phyloP scores from a whole-genome alignment of 2,797 vertebrate species.

The Acomys russatus region DNA sequence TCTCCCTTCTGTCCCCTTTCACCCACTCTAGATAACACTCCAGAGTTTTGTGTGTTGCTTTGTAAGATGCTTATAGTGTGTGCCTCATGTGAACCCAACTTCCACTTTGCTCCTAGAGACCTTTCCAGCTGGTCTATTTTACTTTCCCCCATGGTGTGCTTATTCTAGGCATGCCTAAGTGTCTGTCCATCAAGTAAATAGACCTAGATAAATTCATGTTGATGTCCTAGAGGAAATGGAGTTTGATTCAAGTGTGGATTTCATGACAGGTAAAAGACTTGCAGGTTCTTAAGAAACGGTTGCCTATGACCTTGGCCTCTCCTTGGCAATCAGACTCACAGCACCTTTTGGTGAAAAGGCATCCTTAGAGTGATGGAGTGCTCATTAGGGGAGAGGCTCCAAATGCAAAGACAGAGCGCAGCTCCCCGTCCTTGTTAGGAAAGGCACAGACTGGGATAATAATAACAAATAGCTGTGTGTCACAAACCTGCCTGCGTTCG shows the following conservation, averaged over 20 bases:
- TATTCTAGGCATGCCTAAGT: constrained; percentile 55
- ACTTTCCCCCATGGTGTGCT: background rate
- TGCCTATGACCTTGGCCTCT: constrained; percentile 84
- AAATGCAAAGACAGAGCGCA: constrained; percentile 29
- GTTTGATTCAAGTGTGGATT: constrained; percentile 61
- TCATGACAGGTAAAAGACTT: constrained; percentile 68
- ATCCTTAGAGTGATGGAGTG: constrained; percentile 20
- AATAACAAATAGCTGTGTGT: constrained; percentile 61
- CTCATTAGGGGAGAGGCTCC: constrained; percentile 18
- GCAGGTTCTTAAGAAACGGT: constrained; percentile 48
- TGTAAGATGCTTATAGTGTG: constrained; percentile 15
- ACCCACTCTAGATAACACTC: background rate
- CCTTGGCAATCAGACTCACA: constrained; percentile 75
- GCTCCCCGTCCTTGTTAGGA: constrained; percentile 62
- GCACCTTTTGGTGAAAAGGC: constrained; percentile 67
- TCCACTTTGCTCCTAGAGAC: constrained; percentile 24
- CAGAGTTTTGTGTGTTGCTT: background rate
- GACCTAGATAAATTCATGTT: constrained; percentile 50
- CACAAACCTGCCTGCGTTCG: constrained; percentile 29
- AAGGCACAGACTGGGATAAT: constrained; percentile 63
- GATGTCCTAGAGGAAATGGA: constrained; percentile 58
- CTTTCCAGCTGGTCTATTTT: background rate
- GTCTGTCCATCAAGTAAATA: constrained; percentile 42
- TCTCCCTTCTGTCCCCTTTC: background rate
- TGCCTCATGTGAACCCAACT: background rate